Evolutionary conservation across 2,113 vertebrate species (phyloP), one percentile per base, ranked within the genome.

Genomic region (Brachyhypopomus occidentalis): DNA sequence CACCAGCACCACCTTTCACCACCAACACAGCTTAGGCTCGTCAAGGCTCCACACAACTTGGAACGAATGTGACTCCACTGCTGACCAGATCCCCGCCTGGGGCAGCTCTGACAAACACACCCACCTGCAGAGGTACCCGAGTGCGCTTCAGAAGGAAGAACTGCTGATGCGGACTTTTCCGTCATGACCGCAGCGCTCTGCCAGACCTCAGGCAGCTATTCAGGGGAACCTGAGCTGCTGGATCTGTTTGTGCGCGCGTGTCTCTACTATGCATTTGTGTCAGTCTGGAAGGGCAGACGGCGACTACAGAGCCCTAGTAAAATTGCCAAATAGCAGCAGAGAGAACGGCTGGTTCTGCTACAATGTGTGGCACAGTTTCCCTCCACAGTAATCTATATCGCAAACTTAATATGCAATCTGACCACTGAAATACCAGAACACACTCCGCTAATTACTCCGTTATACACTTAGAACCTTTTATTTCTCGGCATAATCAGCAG

Each of bases 161-260:
- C 2, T 27, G 72, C 84, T 80, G 80, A 85, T 66, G 58, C 17
- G 23, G 76, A 41, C 45, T 62, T 85, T 85, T 82, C 80, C 72
- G 81, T 63, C 63, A 62, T 19, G 41, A 55, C 48, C n/a, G 27
- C 45, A 64, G 63, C 58, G 27, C 27, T 25, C n/a, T 2, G 62
- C 60, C 72, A 79, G 66, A 72, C 70, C 56, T 20, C 36, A 67
- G 60, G 60, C 23, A 64, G 78, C n/a, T 11, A 52, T 23, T 76
- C 58, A 55, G 75, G 60, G 72, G n/a, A 80, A 80, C 52, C 41
- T 38, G 72, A 67, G n/a, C 72, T 58, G n/a, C 20, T 25, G n/a
- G 5, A 3, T 27, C 16, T 36, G 23, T 25, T 27, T 45, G 48
- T 58, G 72, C n/a, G 52, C 20, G 52, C 27, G 25, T 66, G 63